Evolutionary conservation across 2,797 vertebrate genomes (phyloP), one percentile per base, ranked within the genome.

Genomic region (Labeo calbasu): DNA sequence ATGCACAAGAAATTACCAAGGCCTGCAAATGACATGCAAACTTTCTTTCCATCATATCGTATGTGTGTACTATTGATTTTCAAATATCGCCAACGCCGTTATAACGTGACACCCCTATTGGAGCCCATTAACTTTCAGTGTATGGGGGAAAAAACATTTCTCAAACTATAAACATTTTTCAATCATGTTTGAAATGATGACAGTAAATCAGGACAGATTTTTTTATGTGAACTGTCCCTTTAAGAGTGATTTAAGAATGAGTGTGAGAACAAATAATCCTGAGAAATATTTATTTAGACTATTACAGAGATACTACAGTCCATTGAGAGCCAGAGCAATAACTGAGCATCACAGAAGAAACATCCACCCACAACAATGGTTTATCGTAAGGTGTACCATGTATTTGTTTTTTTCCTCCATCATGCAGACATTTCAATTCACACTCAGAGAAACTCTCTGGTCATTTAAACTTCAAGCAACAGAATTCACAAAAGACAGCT

Each of bases 231-330:
- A 23, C 57, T 13, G 25, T 28, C 70, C 9, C 8, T 72, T 51
- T 36, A 7, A n/a, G 51, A 55, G 32, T 5, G 12, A 13, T 2
- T 51, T 51, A 55, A 43, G 36, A 17, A 65, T 36, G 28, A 63
- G 61, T 50, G 19, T 14, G 40, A 69, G n/a, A 48, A 76, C 13
- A 77, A 14, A n/a, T 2, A 28, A 50, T 85, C 87, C 83, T 88
- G 83, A 85, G 81, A 83, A 78, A 83, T 72, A 61, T 65, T 87
- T 88, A 88, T 85, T 86, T 36, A 59, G 11, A 81, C 28, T 57
- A 61, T 48, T 59, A 79, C 50, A 83, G 11, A 73, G 21, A 19
- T 71, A 84, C 65, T 84, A 86, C 82, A 85, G 79, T 68, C 50
- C 79, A 59, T 55, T 73, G 50, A 61, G 66, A 63, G 76, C 69